Conservation (phyloP, 2,888 invertebrate species). For the Ornithoptera priamus region DNA sequence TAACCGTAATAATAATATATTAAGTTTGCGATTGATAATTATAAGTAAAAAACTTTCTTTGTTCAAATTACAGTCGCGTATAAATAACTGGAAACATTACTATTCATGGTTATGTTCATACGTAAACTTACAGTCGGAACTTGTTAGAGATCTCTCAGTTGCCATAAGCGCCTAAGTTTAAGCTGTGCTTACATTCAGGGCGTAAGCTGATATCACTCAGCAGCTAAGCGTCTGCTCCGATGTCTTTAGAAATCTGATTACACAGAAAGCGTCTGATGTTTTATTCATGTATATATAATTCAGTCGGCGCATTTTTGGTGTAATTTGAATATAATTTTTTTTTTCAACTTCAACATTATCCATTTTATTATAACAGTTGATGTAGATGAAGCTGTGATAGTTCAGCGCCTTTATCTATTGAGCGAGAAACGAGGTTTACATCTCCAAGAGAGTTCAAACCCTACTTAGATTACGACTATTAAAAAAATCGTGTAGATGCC, state of each 20-base stretch:
- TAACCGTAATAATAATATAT: not conserved
- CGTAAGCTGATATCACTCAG: constrained; percentile 26
- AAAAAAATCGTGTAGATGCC: too few species aligned
- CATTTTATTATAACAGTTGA: not conserved
- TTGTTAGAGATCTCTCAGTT: constrained; percentile 20
- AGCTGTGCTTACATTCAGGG: constrained; percentile 26
- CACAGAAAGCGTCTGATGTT: constrained; percentile 7
- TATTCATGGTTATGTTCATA: not conserved
- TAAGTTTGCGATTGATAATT: not conserved
- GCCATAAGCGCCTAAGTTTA: constrained; percentile 16
- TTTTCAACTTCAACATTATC: not conserved
- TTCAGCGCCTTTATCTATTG: not conserved
- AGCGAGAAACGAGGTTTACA: too few species aligned
- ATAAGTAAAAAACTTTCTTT: not conserved
- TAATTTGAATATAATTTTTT: constrained; percentile 1
- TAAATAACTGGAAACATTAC: not conserved
- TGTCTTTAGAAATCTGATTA: constrained; percentile 26
- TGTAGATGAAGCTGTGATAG: not conserved
- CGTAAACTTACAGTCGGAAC: not conserved
- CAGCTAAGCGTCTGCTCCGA: constrained; percentile 20
- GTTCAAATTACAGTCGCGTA: not conserved
- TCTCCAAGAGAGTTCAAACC: too few species aligned
- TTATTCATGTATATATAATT: constrained; percentile 18
- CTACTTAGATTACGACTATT: too few species aligned
- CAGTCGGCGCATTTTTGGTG: not conserved